These are phyloP conservation scores for Dicyrtomina minuta DNA, from an alignment of 2,888 invertebrate species.

Conservation along the genomic window DNA sequence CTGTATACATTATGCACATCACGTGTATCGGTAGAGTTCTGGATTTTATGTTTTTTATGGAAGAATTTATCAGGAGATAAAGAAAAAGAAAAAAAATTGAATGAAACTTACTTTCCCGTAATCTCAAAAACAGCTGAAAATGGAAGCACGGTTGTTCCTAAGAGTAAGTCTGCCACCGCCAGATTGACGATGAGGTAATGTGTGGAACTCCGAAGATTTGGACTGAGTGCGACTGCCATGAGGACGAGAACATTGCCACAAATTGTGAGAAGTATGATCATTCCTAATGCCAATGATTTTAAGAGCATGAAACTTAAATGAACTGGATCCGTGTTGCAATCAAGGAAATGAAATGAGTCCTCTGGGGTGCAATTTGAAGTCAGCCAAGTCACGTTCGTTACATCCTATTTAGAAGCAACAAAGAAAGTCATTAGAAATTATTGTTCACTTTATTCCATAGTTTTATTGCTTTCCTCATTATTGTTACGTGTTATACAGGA, in stretches of 20 bases:
- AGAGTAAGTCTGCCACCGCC: conserved; percentile 66
- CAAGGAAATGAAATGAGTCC: conserved; percentile 15
- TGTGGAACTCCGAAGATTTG: conserved; percentile 61
- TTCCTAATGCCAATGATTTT: conserved; percentile 55
- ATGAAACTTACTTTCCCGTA: conserved; percentile 58
- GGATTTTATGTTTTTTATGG: too few species aligned
- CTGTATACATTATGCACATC: too few species aligned
- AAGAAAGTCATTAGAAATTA: too few species aligned
- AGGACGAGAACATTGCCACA: conserved; percentile 62
- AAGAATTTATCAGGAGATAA: neutral
- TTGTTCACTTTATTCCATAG: too few species aligned
- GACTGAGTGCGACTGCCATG: conserved; percentile 59
- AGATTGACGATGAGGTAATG: conserved; percentile 70
- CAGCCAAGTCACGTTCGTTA: neutral
- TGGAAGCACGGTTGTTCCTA: conserved; percentile 63
- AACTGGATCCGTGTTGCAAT: conserved; percentile 34
- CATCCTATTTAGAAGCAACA: conserved; percentile 22
- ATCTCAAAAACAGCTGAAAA: conserved; percentile 63
- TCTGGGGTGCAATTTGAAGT: conserved; percentile 22
- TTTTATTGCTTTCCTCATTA: too few species aligned
- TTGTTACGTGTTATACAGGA: too few species aligned
- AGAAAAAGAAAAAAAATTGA: too few species aligned
- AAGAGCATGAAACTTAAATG: conserved; percentile 35
- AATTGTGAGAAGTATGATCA: conserved; percentile 59
- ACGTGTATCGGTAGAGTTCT: too few species aligned